Conservation (phyloP, 1,140 invertebrate species). For the Sipha flava region DNA sequence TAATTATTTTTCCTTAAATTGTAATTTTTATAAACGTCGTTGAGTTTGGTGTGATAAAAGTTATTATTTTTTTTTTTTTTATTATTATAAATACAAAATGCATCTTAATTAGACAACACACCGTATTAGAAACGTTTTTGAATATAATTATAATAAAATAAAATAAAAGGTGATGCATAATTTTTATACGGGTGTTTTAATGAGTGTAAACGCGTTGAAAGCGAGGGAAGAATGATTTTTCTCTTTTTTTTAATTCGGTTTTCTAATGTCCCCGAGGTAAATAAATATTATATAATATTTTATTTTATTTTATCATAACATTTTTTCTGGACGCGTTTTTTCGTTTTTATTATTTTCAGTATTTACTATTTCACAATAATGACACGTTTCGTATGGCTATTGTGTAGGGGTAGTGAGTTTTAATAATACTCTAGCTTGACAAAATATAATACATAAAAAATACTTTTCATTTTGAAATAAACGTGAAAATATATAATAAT, state of each 20-base stretch:
- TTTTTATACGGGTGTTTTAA: too few species aligned
- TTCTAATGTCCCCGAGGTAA: background rate
- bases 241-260: background rate
- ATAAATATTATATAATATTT: background rate
- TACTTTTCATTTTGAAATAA: background rate
- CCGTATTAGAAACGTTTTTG: too few species aligned
- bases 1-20: too few species aligned
- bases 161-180: too few species aligned
- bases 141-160: too few species aligned
- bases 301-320: background rate
- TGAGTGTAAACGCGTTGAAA: too few species aligned
- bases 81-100: too few species aligned
- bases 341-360: background rate
- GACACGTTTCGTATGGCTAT: background rate
- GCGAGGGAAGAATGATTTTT: too few species aligned
- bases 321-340: background rate
- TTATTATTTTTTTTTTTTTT: too few species aligned
- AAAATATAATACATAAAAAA: background rate
- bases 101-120: too few species aligned
- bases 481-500: background rate
- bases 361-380: background rate
- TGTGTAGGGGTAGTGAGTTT: background rate
- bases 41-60: too few species aligned
- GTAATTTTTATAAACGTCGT: too few species aligned
- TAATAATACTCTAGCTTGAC: background rate